Evolutionary conservation across 2,113 vertebrate species (phyloP), one percentile per base, ranked within the genome.

Genomic region (Microtus pennsylvanicus): DNA sequence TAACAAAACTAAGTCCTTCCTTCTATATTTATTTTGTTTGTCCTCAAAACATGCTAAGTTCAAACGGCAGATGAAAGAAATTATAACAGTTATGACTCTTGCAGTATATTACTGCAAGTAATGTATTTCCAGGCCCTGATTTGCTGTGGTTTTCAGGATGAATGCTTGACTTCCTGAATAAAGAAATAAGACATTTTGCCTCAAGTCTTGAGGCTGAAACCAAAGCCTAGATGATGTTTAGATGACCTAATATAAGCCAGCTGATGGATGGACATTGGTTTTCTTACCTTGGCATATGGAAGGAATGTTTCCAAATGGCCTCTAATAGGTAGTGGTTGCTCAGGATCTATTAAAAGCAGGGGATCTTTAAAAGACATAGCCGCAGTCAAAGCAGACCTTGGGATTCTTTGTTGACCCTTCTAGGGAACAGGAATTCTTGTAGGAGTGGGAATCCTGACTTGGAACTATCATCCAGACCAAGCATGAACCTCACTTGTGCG

Each of bases 1-100:
- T 55, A 82, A 47, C 33, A 88, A 86, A 97, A 75, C 17, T 80
- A 86, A 93, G 19, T 14, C 47, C 87, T 94, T 92, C 86, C 91
- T 92, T 88, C 26, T 47, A 70, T 86, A 47, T 85, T 92, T 70
- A 63, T n/a, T 13, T 76, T 93, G 35, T 50, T 95, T 81, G 12
- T 35, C 52, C 45, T 93, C n/a, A 88, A 94, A 88, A 45, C 26
- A 38, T 65, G n/a, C 69, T 42, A 65, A 85, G n/a, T 87, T 92
- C 65, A 87, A 91, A 96, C 58, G 78, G 89, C 45, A 77, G 10
- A 0, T 93, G 28, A 35, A 75, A 87, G 16, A 94, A 70, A 16
- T 67, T 47, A 61, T 33, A 55, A 70, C 65, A 81, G n/a, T 93
- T 89, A 50, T 30, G 75, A 69, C 35, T 69, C 81, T 94, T 55